A percentile compares a stretch with the other conserved stretches of the same genome.
Conservation (phyloP, 2,113 vertebrate species). For the Cochlearius cochlearius region DNA sequence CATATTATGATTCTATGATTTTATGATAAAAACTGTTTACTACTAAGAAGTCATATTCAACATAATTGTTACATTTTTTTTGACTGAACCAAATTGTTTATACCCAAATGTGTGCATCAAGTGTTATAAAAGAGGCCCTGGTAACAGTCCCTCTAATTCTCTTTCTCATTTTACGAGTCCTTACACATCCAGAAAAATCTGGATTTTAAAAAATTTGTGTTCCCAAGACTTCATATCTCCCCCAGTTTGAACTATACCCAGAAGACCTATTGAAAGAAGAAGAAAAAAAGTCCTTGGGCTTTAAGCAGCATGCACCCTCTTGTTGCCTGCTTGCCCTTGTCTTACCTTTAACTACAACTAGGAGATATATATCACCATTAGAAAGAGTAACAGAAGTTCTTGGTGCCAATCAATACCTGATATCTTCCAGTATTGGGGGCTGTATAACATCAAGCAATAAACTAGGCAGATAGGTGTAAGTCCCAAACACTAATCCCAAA, state of each 20-base stretch:
- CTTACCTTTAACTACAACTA: constrained; percentile 11
- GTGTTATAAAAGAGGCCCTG: not conserved
- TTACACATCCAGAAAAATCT: not conserved
- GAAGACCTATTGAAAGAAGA: not conserved
- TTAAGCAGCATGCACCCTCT: not conserved
- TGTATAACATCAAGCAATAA: not conserved
- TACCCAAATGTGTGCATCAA: not conserved
- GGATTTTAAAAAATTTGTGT: not conserved
- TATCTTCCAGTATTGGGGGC: not conserved
- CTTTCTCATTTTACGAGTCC: not conserved
- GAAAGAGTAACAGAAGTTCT: constrained; percentile 9
- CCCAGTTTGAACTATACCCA: not conserved
- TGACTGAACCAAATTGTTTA: not conserved
- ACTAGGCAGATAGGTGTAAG: not conserved
- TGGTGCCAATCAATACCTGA: constrained; percentile 17
- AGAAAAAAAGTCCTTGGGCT: not conserved
- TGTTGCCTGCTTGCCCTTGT: not conserved
- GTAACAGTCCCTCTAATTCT: not conserved
- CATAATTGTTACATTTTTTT: not conserved
- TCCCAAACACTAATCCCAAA: not conserved
- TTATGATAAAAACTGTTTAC: not conserved
- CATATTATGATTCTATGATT: not conserved
- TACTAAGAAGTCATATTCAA: not conserved
- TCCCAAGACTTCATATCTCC: not conserved
- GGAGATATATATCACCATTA: constrained; percentile 12